These are phyloP conservation scores for Simalia tracyae DNA, from an alignment of 2,797 vertebrate species.

Conservation along the genomic window DNA sequence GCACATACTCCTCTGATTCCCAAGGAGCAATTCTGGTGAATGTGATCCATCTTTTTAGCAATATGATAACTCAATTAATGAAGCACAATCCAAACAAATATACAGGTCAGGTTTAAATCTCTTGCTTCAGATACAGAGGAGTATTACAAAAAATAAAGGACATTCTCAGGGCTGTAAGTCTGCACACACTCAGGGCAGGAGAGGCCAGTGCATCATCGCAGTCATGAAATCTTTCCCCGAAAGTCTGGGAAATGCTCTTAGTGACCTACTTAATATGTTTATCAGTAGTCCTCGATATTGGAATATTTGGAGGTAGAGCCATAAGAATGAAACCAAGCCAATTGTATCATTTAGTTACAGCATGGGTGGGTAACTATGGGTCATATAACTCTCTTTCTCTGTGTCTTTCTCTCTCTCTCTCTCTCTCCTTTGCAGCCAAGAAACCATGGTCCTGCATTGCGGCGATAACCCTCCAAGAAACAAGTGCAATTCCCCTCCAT, in stretches of 20 bases:
- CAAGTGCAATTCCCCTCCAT: neutral
- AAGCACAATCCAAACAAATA: conserved; percentile 52
- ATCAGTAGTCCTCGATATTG: neutral
- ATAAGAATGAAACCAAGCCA: neutral
- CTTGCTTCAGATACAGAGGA: conserved; percentile 27
- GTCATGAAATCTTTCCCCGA: neutral
- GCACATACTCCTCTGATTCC: conserved; percentile 34
- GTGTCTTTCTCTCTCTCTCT: neutral
- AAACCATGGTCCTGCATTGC: neutral
- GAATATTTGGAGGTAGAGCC: neutral
- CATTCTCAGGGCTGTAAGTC: neutral
- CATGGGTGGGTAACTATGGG: neutral
- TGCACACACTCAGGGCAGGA: neutral
- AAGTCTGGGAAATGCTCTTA: conserved; percentile 1
- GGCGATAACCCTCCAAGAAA: neutral
- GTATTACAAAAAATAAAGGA: conserved; percentile 41
- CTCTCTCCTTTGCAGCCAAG: neutral
- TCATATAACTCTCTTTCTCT: neutral
- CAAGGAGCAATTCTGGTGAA: conserved; percentile 32
- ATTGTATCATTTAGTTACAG: neutral
- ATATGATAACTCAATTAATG: conserved; percentile 61
- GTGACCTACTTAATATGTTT: conserved; percentile 26
- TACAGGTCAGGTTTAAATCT: conserved; percentile 47
- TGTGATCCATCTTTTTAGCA: conserved; percentile 54
- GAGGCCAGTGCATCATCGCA: neutral